Evolutionary conservation across 64 coral and sea anemone genomes (phyloP), one percentile per base, ranked within the genome.

Genomic region (Montipora capricornis): DNA sequence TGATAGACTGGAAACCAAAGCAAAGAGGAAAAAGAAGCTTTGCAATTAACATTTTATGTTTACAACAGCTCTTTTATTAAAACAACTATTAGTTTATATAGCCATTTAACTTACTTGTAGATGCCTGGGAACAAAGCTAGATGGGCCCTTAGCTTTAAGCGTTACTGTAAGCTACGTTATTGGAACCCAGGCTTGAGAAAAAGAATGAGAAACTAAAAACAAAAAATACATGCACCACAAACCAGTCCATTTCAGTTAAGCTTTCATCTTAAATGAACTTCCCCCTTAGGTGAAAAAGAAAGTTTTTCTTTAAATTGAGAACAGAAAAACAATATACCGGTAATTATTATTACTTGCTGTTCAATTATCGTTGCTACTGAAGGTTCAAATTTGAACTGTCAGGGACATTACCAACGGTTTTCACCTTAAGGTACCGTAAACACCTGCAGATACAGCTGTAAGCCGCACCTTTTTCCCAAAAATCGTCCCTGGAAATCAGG

Each of bases 61-160:
- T 55, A 80, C 51, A 58, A 16, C 29, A 80, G 78, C 16, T 20
- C 12, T 79, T n/a, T 52, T 19, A 11, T 14, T 57, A 5, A 44
- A 15, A 44, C 2, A 29, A 37, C 26, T 14, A 82, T 82, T 37
- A 51, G 17, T 50, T 20, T 37, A 37, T 37, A 37, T 37, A 76
- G 47, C 46, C 11, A 12, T 49, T 78, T 78, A 78, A 49, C 76
- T 78, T 78, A 78, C 76, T 47, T 2, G 9, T 68, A 64, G 19
- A 50, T 49, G 66, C 64, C 82, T 73, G 82, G 82, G 82, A 86
- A 86, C 82, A 86, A 71, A 71, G 82, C 82, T 86, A 86, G 64
- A 71, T 71, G 49, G 82, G 82, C 64, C 20, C 57, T 80, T 13
- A 2, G 46, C 37, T 37, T 37, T 37, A 37, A 14, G 44, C 44